Conservation (phyloP, 2,888 invertebrate genomes). For the Eremobia ochroleuca region DNA sequence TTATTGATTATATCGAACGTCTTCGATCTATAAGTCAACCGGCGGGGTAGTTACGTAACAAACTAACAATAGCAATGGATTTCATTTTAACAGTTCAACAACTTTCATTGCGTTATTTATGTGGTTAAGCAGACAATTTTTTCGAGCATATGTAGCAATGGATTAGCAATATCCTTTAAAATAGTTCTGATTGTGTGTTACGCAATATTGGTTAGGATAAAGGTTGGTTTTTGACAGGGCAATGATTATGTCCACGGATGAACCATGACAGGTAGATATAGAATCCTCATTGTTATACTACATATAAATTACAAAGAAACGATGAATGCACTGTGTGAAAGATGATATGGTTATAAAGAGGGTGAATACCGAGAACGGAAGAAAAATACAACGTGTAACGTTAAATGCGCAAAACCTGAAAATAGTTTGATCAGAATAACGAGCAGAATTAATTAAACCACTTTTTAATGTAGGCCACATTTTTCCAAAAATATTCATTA, state of each 20-base stretch:
- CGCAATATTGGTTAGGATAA: neutral
- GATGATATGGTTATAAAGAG: neutral
- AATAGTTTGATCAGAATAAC: too few relatives aligned
- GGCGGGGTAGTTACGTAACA: neutral
- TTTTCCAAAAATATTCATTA: too few relatives aligned
- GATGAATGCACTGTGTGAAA: neutral
- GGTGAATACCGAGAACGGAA: too few relatives aligned
- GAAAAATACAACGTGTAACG: too few relatives aligned
- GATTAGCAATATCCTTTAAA: too few relatives aligned
- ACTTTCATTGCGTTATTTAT: neutral
- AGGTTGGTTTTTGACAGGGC: too few relatives aligned
- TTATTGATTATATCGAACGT: neutral
- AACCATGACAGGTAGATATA: neutral
- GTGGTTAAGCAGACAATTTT: neutral
- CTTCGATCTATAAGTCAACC: neutral
- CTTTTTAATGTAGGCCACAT: too few relatives aligned
- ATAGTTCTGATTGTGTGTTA: too few relatives aligned
- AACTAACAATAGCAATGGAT: neutral
- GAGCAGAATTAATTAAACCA: too few relatives aligned
- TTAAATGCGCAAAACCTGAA: too few relatives aligned
- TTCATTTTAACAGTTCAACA: neutral
- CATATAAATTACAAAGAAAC: neutral
- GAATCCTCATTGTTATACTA: neutral
- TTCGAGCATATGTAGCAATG: neutral
- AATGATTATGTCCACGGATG: neutral